Evolutionary conservation across 2,888 invertebrate genomes (phyloP).

Genomic region (Ichneumon xanthorius): DNA sequence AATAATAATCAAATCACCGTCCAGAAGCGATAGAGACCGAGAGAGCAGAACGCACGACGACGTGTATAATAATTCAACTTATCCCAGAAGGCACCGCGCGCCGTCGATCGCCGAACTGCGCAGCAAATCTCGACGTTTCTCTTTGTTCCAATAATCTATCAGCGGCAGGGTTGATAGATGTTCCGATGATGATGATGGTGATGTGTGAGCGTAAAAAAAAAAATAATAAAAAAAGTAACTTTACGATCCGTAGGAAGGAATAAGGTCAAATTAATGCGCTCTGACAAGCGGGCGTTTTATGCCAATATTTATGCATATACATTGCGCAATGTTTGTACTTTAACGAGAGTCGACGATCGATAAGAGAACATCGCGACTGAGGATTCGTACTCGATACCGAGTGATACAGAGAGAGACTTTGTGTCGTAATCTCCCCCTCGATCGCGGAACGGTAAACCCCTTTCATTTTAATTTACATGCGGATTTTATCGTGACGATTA

Average conservation of each 20-base stretch:
- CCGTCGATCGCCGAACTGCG: constrained; percentile 56
- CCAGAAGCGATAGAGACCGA: background rate
- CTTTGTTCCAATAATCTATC: constrained; percentile 61
- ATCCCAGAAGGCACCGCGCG: constrained; percentile 35
- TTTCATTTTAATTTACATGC: constrained; percentile 2
- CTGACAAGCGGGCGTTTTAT: constrained; percentile 43
- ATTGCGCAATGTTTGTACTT: constrained; percentile 55
- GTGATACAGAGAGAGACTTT: constrained; percentile 31
- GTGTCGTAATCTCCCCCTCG: constrained; percentile 35
- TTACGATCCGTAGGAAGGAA: constrained; percentile 53
- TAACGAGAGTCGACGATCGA: constrained; percentile 63
- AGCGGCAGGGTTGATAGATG: constrained; percentile 38
- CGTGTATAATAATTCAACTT: constrained; percentile 50
- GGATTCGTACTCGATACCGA: constrained; percentile 16
- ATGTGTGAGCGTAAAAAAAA: constrained; percentile 56
- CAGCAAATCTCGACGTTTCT: constrained; percentile 43
- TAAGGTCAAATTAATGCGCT: constrained; percentile 64
- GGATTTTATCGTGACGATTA: background rate
- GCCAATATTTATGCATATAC: constrained; percentile 36
- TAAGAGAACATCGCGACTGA: constrained; percentile 49
- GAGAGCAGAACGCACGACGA: constrained; percentile 17
- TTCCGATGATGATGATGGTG: constrained; percentile 26
- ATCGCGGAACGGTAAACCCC: background rate
- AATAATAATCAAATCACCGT: background rate
- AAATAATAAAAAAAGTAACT: constrained; percentile 85